Evolutionary conservation across 2,113 vertebrate genomes (phyloP), one percentile per base, ranked within the genome.

Genomic region (Romanogobio albipinnatus): DNA sequence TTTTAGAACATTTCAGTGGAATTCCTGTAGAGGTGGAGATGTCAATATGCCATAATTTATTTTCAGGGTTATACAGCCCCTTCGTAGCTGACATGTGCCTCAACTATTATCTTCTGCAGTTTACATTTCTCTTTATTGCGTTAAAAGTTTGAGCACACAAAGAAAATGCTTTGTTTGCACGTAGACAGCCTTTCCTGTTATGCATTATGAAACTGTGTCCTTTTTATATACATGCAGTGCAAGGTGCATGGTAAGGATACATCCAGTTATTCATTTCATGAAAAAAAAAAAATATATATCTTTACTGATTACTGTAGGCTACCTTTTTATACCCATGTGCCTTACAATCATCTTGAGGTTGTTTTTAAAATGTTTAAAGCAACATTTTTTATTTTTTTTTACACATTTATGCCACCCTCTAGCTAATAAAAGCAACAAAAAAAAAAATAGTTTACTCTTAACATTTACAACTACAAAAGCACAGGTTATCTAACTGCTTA

Each of bases 401-500:
- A 81, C 24, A 29, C 75, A 59, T 47, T 9, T 61, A 13, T 81
- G 39, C 78, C 78, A 47, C 17, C 14, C 11, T 26, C 36, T 88
- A 26, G 56, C 33, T 51, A 53, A 61, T 74, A 51, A 45, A 75
- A 79, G 83, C 64, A n/a, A n/a, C n/a, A n/a, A n/a, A n/a, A n/a
- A n/a, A n/a, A n/a, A n/a, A n/a, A n/a, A n/a, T 29, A 29, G 26
- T n/a, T 24, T 19, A 39, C 39, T 1, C 2, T 15, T 47, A 9
- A 61, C 24, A 15, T 62, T n/a, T 71, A 15, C 33, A 71, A 51
- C 2, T 71, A 4, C 36, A 36, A 62, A 76, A 86, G 33, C 22
- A 78, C 5, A 78, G 24, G 61, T 66, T 22, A 19, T 66, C 84
- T 85, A 87, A 89, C 84, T 90, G 84, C 90, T 82, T 87, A 87